Evolutionary conservation across 1,140 invertebrate genomes (phyloP).

Genomic region (Drosophila aff.): DNA sequence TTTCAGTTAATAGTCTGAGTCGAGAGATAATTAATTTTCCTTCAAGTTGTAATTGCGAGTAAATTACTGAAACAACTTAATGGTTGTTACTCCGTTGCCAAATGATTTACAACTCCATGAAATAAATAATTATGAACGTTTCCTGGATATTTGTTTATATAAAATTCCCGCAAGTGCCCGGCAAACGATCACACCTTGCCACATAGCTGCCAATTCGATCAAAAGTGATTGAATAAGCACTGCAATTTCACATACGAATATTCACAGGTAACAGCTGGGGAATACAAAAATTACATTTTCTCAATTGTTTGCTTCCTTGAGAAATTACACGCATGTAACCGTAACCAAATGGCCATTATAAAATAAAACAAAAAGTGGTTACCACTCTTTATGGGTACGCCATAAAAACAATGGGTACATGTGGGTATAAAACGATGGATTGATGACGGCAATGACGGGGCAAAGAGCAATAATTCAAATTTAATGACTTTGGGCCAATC

Average conservation of each 20-base stretch:
- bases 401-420: slow-evolving; percentile 11
- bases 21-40: neutral
- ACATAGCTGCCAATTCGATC: slow-evolving; percentile 38
- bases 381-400: slow-evolving; percentile 29
- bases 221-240: slow-evolving; percentile 52
- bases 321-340: slow-evolving; percentile 72
- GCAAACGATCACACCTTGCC: slow-evolving; percentile 25
- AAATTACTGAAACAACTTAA: slow-evolving; percentile 12
- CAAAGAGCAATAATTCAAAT: slow-evolving; percentile 62
- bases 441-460: slow-evolving; percentile 42
- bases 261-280: slow-evolving; percentile 6
- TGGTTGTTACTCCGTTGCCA: slow-evolving; percentile 3
- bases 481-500: slow-evolving; percentile 59
- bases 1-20: neutral
- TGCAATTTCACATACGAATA: slow-evolving; percentile 34
- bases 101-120: slow-evolving; percentile 5
- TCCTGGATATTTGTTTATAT: slow-evolving; percentile 19
- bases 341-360: slow-evolving; percentile 46
- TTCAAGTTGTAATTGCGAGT: neutral
- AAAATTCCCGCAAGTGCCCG: neutral
- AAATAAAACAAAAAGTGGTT: slow-evolving; percentile 20
- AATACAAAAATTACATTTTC: slow-evolving; percentile 19
- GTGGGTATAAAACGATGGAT: slow-evolving; percentile 14
- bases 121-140: slow-evolving; percentile 11
- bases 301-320: slow-evolving; percentile 74